Evolutionary conservation across 2,797 vertebrate species (phyloP).

Genomic region (Chelonia mydas): DNA sequence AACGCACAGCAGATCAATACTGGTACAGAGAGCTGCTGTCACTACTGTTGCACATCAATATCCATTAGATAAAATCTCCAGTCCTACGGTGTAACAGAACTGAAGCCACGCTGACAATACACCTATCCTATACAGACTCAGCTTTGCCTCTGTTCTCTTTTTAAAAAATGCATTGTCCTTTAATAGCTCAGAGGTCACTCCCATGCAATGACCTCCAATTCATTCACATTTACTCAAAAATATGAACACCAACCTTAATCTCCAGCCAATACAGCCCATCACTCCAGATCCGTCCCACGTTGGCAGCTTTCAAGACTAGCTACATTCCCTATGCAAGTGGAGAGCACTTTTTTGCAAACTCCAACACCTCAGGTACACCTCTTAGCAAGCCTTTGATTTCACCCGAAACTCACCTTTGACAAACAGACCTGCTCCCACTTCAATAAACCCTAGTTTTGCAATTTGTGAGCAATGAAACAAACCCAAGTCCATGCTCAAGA

Average conservation of each 20-base stretch:
- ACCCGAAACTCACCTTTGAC: not conserved
- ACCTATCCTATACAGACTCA: not conserved
- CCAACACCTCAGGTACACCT: not conserved
- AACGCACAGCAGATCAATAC: not conserved
- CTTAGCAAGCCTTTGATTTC: not conserved
- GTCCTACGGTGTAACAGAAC: not conserved
- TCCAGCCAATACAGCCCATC: not conserved
- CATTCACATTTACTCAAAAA: not conserved
- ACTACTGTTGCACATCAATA: slow-evolving; percentile 8
- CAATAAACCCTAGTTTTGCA: not conserved
- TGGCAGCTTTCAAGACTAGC: not conserved
- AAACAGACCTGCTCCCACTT: not conserved
- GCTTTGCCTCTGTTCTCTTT: not conserved
- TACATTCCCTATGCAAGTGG: not conserved
- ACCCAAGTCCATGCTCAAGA: not conserved
- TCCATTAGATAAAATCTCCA: slow-evolving; percentile 18
- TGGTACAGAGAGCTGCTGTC: not conserved
- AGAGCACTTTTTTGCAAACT: not conserved
- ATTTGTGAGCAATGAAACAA: not conserved
- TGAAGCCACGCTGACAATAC: not conserved
- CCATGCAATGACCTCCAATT: not conserved
- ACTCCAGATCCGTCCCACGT: not conserved
- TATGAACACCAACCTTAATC: not conserved
- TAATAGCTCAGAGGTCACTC: not conserved
- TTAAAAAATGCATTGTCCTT: not conserved